Evolutionary conservation across 2,797 vertebrate species (phyloP).

Genomic region (Cheirogaleus major): DNA sequence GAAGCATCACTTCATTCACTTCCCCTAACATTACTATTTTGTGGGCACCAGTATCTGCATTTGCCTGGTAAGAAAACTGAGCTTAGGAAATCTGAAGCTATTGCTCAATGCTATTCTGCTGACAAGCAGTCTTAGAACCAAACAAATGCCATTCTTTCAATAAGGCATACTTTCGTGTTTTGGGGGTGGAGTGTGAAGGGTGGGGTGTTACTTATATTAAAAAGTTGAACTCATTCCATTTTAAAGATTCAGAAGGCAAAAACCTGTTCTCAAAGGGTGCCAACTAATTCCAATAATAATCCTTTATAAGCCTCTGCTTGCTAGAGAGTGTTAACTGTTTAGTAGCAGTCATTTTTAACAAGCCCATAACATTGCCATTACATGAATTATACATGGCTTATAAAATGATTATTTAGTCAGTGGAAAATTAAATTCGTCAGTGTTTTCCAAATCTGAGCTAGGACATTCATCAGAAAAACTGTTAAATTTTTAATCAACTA

Average conservation of each 20-base stretch:
- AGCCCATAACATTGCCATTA: constrained; percentile 80
- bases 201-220: not conserved
- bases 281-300: constrained; percentile 51
- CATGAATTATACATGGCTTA: constrained; percentile 87
- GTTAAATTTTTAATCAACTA: constrained; percentile 89
- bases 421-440: constrained; percentile 87
- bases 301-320: constrained; percentile 63
- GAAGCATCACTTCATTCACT: not conserved
- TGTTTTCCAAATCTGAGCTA: constrained; percentile 87
- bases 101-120: not conserved
- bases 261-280: not conserved
- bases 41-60: not conserved
- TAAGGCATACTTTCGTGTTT: not conserved
- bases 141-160: not conserved
- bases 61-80: not conserved
- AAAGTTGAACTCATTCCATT: constrained; percentile 29
- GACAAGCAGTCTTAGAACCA: not conserved
- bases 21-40: rapidly evolving
- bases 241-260: constrained; percentile 43
- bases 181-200: not conserved
- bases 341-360: constrained; percentile 82
- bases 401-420: constrained; percentile 89
- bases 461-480: constrained; percentile 87
- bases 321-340: constrained; percentile 82
- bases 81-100: not conserved